Evolutionary conservation across 1,140 invertebrate species (phyloP).

Genomic region (Leptinotarsa texana): DNA sequence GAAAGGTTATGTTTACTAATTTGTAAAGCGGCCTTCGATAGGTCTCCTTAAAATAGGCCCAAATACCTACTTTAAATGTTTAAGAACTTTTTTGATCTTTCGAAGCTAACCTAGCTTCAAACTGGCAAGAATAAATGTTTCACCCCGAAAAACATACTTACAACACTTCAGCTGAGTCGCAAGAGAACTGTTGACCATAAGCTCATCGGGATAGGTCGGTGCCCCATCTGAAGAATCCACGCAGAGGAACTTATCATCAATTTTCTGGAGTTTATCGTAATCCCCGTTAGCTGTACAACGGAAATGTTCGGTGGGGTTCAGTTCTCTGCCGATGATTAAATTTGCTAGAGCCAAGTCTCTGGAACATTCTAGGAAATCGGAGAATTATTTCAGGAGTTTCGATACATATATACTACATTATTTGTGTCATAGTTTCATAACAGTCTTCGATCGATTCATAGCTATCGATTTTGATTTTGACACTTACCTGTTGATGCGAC

Average conservation of each 20-base stretch:
- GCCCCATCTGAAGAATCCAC: slow-evolving; percentile 58
- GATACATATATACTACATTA: no score
- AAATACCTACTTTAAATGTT: no score
- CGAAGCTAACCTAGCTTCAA: no score
- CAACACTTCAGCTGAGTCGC: slow-evolving; percentile 59
- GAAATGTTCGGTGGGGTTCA: slow-evolving; percentile 48
- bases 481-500: no score
- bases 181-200: slow-evolving; percentile 53
- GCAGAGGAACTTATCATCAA: slow-evolving; percentile 60
- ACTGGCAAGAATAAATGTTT: neutral
- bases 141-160: slow-evolving; percentile 52
- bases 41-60: no score
- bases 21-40: no score
- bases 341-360: slow-evolving; percentile 52
- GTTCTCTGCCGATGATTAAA: slow-evolving; percentile 39
- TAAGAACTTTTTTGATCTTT: no score
- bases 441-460: no score
- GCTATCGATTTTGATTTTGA: no score
- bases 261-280: slow-evolving; percentile 63
- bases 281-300: slow-evolving; percentile 61
- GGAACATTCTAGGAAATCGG: slow-evolving; percentile 56
- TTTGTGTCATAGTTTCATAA: no score
- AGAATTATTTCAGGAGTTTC: no score
- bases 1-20: no score
- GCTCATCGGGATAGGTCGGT: slow-evolving; percentile 43